phyloP scores from a whole-genome alignment of 2,888 invertebrate genomes.

The Neoaliturus tenellus region DNA sequence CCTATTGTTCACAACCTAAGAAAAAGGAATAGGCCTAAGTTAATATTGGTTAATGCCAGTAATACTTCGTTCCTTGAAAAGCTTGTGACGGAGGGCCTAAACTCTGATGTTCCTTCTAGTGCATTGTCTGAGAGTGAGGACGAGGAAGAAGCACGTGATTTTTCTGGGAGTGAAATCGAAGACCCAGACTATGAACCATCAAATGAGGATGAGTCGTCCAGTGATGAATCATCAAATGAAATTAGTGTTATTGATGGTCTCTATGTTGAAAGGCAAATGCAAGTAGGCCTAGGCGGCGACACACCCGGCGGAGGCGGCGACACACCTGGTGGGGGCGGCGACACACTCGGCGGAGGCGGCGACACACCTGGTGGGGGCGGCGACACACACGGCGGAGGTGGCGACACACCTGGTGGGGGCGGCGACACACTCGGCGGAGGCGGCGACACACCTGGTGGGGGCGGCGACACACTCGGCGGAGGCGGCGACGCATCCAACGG shows the following conservation, averaged over 20 bases:
- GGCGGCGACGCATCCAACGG: no score
- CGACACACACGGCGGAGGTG: no score
- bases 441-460: no score
- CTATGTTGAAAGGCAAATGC: background rate
- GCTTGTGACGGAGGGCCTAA: background rate
- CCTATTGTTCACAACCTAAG: background rate
- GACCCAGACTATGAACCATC: background rate
- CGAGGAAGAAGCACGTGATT: slow-evolving; percentile 2
- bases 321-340: no score
- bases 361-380: no score
- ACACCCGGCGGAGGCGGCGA: no score
- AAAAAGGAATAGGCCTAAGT: slow-evolving; percentile 11
- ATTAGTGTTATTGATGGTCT: background rate
- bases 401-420: no score
- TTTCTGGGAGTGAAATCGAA: background rate
- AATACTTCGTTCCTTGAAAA: background rate
- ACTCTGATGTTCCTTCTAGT: background rate
- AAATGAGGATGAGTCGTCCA: background rate
- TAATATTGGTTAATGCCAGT: background rate
- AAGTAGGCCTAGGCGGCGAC: background rate
- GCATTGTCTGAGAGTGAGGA: background rate
- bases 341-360: no score
- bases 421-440: no score
- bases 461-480: no score
- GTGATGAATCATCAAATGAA: background rate